A percentile compares a stretch with the other conserved stretches of the same genome.
These are phyloP conservation scores for Hydropotes inermis DNA, from an alignment of 2,113 vertebrate genomes.

Conservation along the genomic window DNA sequence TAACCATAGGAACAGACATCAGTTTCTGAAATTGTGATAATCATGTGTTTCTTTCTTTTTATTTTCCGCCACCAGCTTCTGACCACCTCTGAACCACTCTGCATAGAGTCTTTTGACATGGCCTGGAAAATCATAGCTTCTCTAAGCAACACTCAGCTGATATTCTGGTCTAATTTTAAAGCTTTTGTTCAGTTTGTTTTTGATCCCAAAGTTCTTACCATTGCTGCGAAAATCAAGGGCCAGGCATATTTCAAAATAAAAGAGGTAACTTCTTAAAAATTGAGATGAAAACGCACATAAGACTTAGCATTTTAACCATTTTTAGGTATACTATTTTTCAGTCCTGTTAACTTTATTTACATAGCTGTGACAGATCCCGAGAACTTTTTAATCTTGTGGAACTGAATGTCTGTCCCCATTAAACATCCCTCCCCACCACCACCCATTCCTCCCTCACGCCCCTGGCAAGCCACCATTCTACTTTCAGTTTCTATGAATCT, in stretches of 20 bases:
- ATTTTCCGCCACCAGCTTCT: conserved; percentile 80
- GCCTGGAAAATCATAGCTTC: conserved; percentile 90
- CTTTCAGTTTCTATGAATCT: not conserved
- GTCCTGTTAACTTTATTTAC: not conserved
- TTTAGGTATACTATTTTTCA: not conserved
- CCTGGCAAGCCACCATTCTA: not conserved
- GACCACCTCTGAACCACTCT: conserved; percentile 82
- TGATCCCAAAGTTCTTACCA: conserved; percentile 83
- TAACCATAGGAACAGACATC: not conserved
- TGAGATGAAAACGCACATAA: not conserved
- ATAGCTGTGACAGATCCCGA: not conserved
- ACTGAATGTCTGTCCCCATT: not conserved
- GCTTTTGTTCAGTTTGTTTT: conserved; percentile 89
- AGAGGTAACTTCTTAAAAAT: conserved; percentile 80
- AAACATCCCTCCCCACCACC: too few relatives aligned
- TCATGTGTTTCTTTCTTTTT: not conserved
- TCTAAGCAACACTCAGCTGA: conserved; percentile 89
- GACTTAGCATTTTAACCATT: not conserved
- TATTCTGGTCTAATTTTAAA: conserved; percentile 93
- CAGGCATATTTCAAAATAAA: conserved; percentile 83
- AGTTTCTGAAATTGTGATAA: not conserved
- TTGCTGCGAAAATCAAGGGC: conserved; percentile 80
- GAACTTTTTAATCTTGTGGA: not conserved
- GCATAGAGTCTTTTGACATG: conserved; percentile 86
- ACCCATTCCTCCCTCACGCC: accelerated